These are phyloP conservation scores for Nephrotoma guestfalica DNA, from an alignment of 2,888 invertebrate genomes.

Conservation along the genomic window DNA sequence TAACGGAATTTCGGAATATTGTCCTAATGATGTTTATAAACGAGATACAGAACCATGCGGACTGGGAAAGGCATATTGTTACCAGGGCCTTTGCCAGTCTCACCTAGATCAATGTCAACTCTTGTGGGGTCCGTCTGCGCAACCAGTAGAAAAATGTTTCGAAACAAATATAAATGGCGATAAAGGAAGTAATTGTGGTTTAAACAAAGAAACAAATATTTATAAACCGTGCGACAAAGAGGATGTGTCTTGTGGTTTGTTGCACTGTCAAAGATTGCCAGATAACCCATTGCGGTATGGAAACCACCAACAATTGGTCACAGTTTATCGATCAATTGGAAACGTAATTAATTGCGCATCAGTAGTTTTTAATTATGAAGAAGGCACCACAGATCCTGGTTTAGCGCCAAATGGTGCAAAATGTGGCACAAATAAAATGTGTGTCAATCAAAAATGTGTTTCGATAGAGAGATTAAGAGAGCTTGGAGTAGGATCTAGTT, in stretches of 20 bases:
- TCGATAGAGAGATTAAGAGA: constrained; percentile 48
- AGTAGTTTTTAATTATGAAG: constrained; percentile 81
- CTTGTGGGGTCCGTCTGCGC: constrained; percentile 86
- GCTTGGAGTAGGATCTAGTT: constrained; percentile 39
- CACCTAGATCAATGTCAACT: constrained; percentile 83
- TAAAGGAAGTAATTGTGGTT: constrained; percentile 90
- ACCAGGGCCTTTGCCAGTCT: constrained; percentile 74
- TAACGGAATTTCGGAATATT: constrained; percentile 83
- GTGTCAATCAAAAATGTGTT: constrained; percentile 76
- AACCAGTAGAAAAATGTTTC: constrained; percentile 74
- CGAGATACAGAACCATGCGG: constrained; percentile 78
- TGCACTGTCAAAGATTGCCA: constrained; percentile 89
- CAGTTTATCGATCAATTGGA: constrained; percentile 72
- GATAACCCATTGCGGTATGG: constrained; percentile 81
- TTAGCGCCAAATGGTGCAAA: constrained; percentile 76
- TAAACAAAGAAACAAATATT: constrained; percentile 54
- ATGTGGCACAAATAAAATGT: constrained; percentile 54
- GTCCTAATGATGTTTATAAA: constrained; percentile 80
- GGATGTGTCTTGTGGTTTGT: constrained; percentile 78
- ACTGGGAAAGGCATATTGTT: constrained; percentile 69
- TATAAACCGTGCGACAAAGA: constrained; percentile 56
- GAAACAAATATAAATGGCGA: constrained; percentile 66
- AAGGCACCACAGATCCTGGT: constrained; percentile 86
- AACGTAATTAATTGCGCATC: constrained; percentile 78
- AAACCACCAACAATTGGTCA: constrained; percentile 75